These are phyloP conservation scores for Drosophila lacicola DNA, from an alignment of 2,888 invertebrate species.

Conservation along the genomic window DNA sequence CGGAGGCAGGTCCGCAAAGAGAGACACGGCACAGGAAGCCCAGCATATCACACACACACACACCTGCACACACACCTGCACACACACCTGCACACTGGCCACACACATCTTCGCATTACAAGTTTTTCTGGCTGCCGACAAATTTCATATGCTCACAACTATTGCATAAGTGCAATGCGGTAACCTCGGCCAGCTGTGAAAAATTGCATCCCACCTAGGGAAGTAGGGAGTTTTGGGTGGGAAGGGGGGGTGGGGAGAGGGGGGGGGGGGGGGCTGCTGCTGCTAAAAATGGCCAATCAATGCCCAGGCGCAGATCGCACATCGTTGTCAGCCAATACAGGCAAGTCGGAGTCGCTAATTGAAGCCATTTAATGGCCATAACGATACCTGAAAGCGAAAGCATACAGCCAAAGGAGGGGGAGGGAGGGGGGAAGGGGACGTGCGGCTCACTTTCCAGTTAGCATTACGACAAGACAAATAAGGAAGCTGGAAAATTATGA, in stretches of 20 bases:
- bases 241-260: conserved; percentile 1
- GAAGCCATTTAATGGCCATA: conserved; percentile 70
- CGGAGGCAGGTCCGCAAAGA: conserved; percentile 18
- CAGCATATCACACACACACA: conserved; percentile 2
- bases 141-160: conserved; percentile 59
- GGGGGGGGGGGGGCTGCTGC: conserved; percentile 5
- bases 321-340: conserved; percentile 75
- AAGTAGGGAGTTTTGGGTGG: too few species aligned
- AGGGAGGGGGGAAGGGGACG: neutral
- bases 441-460: conserved; percentile 39
- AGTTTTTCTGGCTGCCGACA: conserved; percentile 53
- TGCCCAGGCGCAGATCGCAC: conserved; percentile 63
- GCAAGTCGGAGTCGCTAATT: conserved; percentile 70
- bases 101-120: conserved; percentile 54
- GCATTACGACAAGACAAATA: conserved; percentile 56
- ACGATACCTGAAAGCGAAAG: conserved; percentile 41
- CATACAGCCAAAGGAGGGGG: conserved; percentile 6
- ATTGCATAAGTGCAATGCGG: conserved; percentile 70
- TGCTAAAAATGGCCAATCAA: conserved; percentile 54
- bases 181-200: conserved; percentile 71
- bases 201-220: conserved; percentile 39
- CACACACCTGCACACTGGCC: conserved; percentile 19
- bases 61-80: conserved; percentile 3
- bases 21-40: conserved; percentile 41
- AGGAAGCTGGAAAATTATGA: conserved; percentile 78